Conservation (phyloP, 2,113 vertebrate species). For the Oostethus manadensis region DNA sequence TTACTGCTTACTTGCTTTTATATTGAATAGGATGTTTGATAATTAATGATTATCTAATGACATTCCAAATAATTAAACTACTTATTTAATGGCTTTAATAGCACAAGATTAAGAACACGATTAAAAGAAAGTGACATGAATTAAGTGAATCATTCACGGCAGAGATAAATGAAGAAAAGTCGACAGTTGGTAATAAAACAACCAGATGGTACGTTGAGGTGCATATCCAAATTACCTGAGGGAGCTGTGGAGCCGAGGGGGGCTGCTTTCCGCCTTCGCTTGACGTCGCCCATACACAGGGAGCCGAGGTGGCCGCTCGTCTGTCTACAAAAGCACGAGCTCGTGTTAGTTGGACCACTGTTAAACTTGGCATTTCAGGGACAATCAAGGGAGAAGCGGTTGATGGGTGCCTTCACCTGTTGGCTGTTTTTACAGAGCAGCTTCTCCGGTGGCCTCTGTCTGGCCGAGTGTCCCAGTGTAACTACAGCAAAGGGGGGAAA, state of each 20-base stretch:
- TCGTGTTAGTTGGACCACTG: background rate
- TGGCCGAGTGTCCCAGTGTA: slow-evolving; percentile 82
- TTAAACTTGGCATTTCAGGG: background rate
- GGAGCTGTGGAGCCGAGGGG: slow-evolving; percentile 80
- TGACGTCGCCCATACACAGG: slow-evolving; percentile 92
- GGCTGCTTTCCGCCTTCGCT: slow-evolving; percentile 93
- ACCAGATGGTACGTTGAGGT: slow-evolving; percentile 49
- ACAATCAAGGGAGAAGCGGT: slow-evolving; percentile 1
- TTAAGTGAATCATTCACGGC: background rate
- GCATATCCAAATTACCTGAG: slow-evolving; percentile 76
- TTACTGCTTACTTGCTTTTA: no score
- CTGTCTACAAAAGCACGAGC: slow-evolving; percentile 71
- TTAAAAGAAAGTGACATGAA: no score
- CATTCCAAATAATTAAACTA: no score
- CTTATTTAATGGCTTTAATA: no score
- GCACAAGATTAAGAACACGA: no score
- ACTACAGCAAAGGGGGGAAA: slow-evolving; percentile 38
- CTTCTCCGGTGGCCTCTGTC: slow-evolving; percentile 89
- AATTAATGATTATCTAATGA: no score
- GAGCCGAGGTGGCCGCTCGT: slow-evolving; percentile 96
- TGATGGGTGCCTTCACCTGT: slow-evolving; percentile 75
- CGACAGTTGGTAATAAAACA: slow-evolving; percentile 36
- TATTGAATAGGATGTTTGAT: no score
- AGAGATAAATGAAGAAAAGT: slow-evolving; percentile 3
- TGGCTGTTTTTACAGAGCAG: slow-evolving; percentile 89